Conservation (phyloP, 1,140 invertebrate genomes). For the Anagrus nilaparvatae region DNA sequence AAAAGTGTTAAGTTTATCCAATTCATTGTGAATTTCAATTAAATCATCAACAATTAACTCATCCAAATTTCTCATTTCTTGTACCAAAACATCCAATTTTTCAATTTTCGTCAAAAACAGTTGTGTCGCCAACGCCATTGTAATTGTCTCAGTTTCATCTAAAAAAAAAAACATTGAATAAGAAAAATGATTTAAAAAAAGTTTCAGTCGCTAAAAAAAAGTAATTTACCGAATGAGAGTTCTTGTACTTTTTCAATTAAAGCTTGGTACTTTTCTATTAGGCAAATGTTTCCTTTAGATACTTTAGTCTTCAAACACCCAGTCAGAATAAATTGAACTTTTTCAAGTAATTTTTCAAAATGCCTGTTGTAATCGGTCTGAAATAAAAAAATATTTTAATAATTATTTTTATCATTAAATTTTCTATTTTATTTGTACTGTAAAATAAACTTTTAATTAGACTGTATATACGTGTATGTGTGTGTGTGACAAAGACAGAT, state of each 20-base stretch:
- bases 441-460: no score
- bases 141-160: conserved; percentile 26
- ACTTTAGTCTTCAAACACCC: conserved; percentile 24
- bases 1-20: conserved; percentile 26
- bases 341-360: conserved; percentile 48
- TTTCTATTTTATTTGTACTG: not conserved
- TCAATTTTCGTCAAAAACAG: conserved; percentile 44
- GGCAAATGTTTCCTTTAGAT: conserved; percentile 17
- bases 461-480: no score
- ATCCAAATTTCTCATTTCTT: conserved; percentile 22
- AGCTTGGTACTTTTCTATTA: conserved; percentile 25
- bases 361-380: conserved; percentile 63
- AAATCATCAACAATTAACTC: conserved; percentile 21
- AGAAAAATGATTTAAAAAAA: not conserved
- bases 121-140: conserved; percentile 44
- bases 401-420: conserved; percentile 1
- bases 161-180: conserved; percentile 5
- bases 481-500: no score
- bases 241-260: conserved; percentile 27
- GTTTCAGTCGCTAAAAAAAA: not conserved
- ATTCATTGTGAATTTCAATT: conserved; percentile 32
- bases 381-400: conserved; percentile 20
- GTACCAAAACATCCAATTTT: conserved; percentile 22
- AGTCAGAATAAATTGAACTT: conserved; percentile 22
- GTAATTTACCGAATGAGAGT: conserved; percentile 22